Conservation (phyloP, 2,888 invertebrate genomes). For the Diplazon laetatorius region DNA sequence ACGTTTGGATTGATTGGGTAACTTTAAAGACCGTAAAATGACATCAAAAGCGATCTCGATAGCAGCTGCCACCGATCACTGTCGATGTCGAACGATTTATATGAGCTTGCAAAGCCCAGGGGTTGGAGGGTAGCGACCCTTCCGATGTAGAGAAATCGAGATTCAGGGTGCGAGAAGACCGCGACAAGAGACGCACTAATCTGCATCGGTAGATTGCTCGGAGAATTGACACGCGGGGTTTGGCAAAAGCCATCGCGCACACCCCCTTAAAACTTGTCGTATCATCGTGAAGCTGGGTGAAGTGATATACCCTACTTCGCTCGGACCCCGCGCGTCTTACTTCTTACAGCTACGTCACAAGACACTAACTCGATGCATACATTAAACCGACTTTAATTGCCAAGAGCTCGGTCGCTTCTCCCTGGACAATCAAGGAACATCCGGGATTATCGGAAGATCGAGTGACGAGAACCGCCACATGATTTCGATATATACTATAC, state of each 20-base stretch:
- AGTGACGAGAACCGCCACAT: slow-evolving; percentile 3
- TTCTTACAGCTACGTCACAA: slow-evolving; percentile 70
- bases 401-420: slow-evolving; percentile 63
- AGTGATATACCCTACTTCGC: slow-evolving; percentile 44
- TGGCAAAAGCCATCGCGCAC: slow-evolving; percentile 57
- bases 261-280: slow-evolving; percentile 13
- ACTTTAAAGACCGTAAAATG: slow-evolving; percentile 1
- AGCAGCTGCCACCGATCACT: slow-evolving; percentile 22
- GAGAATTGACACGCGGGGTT: slow-evolving; percentile 81
- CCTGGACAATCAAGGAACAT: slow-evolving; percentile 67
- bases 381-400: slow-evolving; percentile 80
- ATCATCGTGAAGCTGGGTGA: slow-evolving; percentile 41
- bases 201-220: slow-evolving; percentile 82
- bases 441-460: slow-evolving; percentile 27
- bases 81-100: slow-evolving; percentile 49
- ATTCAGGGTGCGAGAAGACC: slow-evolving; percentile 49
- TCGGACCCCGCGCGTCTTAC: slow-evolving; percentile 64
- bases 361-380: slow-evolving; percentile 81
- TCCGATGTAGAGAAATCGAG: slow-evolving; percentile 54
- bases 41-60: not conserved
- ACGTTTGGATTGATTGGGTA: not conserved
- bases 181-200: slow-evolving; percentile 73
- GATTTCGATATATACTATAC: slow-evolving; percentile 27
- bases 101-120: slow-evolving; percentile 40
- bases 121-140: slow-evolving; percentile 24